Evolutionary conservation across 2,113 vertebrate genomes (phyloP).

Genomic region (Anhinga rufa): DNA sequence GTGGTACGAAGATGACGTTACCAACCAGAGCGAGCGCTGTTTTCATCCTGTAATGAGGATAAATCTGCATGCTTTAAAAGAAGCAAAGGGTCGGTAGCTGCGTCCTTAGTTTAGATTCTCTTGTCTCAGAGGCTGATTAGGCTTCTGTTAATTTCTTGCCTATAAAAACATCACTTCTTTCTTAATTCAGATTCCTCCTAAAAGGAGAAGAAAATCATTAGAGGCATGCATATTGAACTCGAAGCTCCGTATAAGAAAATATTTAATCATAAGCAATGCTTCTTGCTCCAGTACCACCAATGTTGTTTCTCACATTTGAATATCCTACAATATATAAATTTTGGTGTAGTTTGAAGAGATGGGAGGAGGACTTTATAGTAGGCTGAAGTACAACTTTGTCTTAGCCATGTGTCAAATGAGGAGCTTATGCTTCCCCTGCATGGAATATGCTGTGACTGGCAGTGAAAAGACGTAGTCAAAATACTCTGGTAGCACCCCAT

Average conservation of each 20-base stretch:
- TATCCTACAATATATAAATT: background rate
- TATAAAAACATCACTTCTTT: background rate
- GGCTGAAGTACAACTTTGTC: background rate
- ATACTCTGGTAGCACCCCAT: background rate
- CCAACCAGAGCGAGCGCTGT: background rate
- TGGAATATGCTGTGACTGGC: background rate
- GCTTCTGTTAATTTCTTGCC: conserved; percentile 1
- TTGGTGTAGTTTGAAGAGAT: background rate
- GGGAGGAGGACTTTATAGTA: background rate
- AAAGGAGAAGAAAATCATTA: background rate
- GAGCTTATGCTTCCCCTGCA: background rate
- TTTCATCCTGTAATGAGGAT: background rate
- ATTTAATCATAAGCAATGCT: background rate
- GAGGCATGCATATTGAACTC: rapidly evolving
- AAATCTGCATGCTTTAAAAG: background rate
- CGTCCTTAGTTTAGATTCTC: background rate
- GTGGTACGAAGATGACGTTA: background rate
- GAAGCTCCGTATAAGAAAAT: background rate
- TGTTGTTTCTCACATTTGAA: background rate
- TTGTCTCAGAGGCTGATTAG: background rate
- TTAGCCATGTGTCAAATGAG: background rate
- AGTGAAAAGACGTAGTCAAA: background rate
- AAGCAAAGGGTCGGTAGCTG: background rate
- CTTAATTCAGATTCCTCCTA: background rate
- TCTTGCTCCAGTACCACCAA: background rate